phyloP scores from a whole-genome alignment of 2,888 invertebrate genomes.

The Dyspetes luteomarginatus region DNA sequence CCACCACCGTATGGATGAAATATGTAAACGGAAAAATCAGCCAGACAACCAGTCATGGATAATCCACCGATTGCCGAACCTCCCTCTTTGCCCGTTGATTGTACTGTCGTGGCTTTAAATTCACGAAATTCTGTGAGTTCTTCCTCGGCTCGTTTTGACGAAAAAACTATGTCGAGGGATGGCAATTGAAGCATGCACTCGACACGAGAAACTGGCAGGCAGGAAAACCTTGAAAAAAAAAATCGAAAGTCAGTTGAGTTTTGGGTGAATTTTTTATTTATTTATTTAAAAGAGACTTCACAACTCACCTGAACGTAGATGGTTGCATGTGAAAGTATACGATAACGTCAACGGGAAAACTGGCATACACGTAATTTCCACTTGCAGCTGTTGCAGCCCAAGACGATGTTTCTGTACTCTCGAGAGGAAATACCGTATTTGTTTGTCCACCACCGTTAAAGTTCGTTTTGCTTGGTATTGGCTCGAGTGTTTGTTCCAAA shows the following conservation, averaged over 20 bases:
- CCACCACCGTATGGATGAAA: constrained; percentile 98
- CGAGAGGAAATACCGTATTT: constrained; percentile 76
- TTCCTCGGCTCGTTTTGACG: constrained; percentile 94
- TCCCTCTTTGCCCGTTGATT: constrained; percentile 73
- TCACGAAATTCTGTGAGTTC: constrained; percentile 84
- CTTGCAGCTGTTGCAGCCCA: constrained; percentile 81
- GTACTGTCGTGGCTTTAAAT: constrained; percentile 81
- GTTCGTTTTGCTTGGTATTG: constrained; percentile 90
- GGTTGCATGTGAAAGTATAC: constrained; percentile 99
- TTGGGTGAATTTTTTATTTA: not conserved
- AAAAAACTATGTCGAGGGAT: constrained; percentile 98
- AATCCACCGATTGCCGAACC: constrained; percentile 92
- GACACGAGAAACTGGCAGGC: constrained; percentile 96
- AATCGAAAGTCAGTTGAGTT: constrained; percentile 5
- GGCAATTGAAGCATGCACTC: constrained; percentile 98
- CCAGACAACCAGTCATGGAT: constrained; percentile 97
- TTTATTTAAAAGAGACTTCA: constrained; percentile 1
- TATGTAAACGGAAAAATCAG: constrained; percentile 98
- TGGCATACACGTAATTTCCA: constrained; percentile 91
- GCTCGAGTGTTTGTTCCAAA: constrained; percentile 97
- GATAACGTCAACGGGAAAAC: constrained; percentile 99
- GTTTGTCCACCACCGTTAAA: constrained; percentile 77
- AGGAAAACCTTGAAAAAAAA: constrained; percentile 89
- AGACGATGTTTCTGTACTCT: constrained; percentile 80
- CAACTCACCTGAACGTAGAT: constrained; percentile 89